These are phyloP conservation scores for Idaea aversata DNA, from an alignment of 2,888 invertebrate species.

Conservation along the genomic window DNA sequence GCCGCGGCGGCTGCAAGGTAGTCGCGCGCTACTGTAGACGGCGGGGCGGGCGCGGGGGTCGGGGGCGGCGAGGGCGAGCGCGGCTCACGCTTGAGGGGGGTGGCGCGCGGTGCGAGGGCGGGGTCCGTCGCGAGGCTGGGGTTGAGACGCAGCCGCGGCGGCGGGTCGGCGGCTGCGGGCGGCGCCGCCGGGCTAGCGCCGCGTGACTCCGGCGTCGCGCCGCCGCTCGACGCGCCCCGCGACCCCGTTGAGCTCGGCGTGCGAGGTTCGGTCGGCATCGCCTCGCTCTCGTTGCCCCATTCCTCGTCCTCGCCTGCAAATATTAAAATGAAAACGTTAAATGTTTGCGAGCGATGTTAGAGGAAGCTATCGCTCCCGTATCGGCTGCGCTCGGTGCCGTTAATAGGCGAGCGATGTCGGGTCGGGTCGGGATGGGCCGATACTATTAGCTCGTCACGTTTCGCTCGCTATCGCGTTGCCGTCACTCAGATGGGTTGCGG, in stretches of 20 bases:
- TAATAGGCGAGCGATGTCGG: constrained; percentile 66
- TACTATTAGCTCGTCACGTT: constrained; percentile 78
- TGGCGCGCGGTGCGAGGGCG: constrained; percentile 85
- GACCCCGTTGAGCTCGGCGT: constrained; percentile 74
- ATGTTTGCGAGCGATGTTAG: constrained; percentile 32
- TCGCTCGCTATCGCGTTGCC: constrained; percentile 68
- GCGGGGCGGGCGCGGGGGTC: constrained; percentile 39
- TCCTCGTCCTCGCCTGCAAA: constrained; percentile 84
- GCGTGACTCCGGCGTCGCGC: constrained; percentile 57
- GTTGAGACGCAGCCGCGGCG: constrained; percentile 88
- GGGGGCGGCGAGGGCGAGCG: constrained; percentile 71
- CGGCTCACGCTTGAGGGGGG: constrained; percentile 74
- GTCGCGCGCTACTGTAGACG: constrained; percentile 64
- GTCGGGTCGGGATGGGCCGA: constrained; percentile 60
- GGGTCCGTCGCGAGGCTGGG: constrained; percentile 91
- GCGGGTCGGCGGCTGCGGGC: constrained; percentile 71
- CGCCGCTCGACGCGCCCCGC: constrained; percentile 63
- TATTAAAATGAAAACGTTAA: constrained; percentile 34
- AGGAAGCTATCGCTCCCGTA: constrained; percentile 45
- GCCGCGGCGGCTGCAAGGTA: constrained; percentile 75
- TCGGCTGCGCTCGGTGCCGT: constrained; percentile 72
- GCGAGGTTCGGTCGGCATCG: constrained; percentile 78
- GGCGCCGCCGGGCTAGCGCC: constrained; percentile 58
- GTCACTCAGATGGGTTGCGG: constrained; percentile 73
- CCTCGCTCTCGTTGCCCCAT: constrained; percentile 82